These are phyloP conservation scores for Cyanoliseus patagonus DNA, from an alignment of 2,113 vertebrate genomes.

Conservation along the genomic window DNA sequence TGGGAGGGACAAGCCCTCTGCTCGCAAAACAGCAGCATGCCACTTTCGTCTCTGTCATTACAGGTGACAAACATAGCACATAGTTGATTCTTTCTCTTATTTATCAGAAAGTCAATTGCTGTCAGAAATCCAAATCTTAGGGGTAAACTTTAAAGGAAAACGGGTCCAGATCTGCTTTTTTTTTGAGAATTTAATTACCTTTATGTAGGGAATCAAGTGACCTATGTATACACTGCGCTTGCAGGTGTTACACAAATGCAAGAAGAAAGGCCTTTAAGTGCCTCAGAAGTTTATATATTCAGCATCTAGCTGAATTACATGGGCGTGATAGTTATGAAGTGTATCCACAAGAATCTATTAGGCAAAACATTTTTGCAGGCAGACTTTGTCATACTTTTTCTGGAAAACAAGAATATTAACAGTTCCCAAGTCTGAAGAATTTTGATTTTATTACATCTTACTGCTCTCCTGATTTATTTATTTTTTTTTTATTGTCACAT, in stretches of 20 bases:
- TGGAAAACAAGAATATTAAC: neutral
- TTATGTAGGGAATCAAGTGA: neutral
- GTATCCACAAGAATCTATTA: neutral
- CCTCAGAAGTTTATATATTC: neutral
- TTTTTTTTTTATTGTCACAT: constrained; percentile 41
- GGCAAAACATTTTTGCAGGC: neutral
- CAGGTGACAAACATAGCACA: neutral
- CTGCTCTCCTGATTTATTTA: constrained; percentile 4
- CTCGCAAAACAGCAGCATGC: neutral
- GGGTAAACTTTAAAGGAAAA: neutral
- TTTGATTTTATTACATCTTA: neutral
- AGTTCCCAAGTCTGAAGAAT: neutral
- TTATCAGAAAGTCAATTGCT: neutral
- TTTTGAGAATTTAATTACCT: neutral
- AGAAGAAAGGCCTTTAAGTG: neutral
- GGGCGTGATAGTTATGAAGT: neutral
- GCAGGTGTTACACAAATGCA: neutral
- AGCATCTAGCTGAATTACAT: neutral
- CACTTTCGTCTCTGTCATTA: neutral
- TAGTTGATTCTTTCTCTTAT: neutral
- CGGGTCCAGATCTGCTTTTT: neutral
- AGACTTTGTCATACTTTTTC: neutral
- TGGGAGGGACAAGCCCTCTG: neutral
- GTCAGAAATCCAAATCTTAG: neutral
- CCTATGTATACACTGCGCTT: neutral